Conservation (phyloP, 2,113 vertebrate genomes). For the Centropristis striata region DNA sequence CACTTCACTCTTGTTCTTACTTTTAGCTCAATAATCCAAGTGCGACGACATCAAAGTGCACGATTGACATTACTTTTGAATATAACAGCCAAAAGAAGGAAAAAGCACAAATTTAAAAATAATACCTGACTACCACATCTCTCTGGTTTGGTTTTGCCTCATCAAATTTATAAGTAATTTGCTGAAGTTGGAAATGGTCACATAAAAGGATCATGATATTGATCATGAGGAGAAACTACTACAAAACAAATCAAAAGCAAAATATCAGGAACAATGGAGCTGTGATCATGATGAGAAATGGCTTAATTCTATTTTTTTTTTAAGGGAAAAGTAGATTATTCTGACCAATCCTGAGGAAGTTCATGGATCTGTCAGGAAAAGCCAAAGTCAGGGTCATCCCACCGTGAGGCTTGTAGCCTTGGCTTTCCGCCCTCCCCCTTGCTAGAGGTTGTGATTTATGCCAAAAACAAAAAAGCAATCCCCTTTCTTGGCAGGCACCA, state of each 20-base stretch:
- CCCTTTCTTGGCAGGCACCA: conserved; percentile 64
- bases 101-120: not conserved
- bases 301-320: not conserved
- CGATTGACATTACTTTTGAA: not conserved
- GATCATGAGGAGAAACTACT: not conserved
- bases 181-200: not conserved
- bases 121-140: not conserved
- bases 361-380: conserved; percentile 8
- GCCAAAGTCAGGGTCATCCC: conserved; percentile 14
- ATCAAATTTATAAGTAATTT: not conserved
- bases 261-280: no score
- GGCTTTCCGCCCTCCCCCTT: conserved; percentile 28
- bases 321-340: not conserved
- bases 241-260: not conserved
- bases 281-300: not conserved
- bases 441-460: conserved; percentile 57
- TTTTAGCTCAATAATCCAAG: conserved; percentile 10
- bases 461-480: conserved; percentile 69
- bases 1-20: conserved; percentile 16
- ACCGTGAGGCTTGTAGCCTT: conserved; percentile 10
- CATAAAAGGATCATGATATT: not conserved
- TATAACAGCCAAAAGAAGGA: not conserved
- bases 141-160: not conserved
- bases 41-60: not conserved
- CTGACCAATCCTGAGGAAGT: not conserved